phyloP scores from a whole-genome alignment of 2,113 vertebrate genomes.

The Callospermophilus lateralis region DNA sequence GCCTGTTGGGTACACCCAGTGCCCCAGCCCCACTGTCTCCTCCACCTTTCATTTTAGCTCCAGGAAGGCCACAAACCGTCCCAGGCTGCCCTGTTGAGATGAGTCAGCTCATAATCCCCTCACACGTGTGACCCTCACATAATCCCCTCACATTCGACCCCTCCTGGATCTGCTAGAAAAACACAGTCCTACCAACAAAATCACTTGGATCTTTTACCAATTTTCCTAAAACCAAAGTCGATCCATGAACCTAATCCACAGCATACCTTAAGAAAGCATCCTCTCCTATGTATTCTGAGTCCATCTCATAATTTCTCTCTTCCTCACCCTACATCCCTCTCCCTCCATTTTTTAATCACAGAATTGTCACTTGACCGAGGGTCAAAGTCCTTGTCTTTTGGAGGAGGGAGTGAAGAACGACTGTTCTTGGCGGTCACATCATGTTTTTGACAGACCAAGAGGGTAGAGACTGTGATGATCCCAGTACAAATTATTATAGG shows the following conservation, averaged over 20 bases:
- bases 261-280: not conserved
- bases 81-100: not conserved
- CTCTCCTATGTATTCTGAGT: fast-evolving
- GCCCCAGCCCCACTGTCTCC: fast-evolving
- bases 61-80: not conserved
- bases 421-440: not conserved
- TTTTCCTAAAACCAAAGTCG: not conserved
- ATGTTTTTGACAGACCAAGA: not conserved
- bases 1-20: not conserved
- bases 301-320: not conserved
- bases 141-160: not conserved
- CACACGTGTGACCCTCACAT: fast-evolving
- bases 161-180: fast-evolving
- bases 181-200: not conserved
- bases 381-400: not conserved
- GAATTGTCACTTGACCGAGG: not conserved
- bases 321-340: not conserved
- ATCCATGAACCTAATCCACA: not conserved
- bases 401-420: not conserved
- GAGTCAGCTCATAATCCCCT: not conserved
- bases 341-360: not conserved
- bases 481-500: not conserved
- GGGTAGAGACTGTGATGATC: not conserved
- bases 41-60: too few species aligned
- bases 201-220: not conserved